Percentiles rank a stretch among this genome's conserved stretches.
phyloP scores from a whole-genome alignment of 53 echinoderm and acorn worm species.

The Echinometra lucunter region DNA sequence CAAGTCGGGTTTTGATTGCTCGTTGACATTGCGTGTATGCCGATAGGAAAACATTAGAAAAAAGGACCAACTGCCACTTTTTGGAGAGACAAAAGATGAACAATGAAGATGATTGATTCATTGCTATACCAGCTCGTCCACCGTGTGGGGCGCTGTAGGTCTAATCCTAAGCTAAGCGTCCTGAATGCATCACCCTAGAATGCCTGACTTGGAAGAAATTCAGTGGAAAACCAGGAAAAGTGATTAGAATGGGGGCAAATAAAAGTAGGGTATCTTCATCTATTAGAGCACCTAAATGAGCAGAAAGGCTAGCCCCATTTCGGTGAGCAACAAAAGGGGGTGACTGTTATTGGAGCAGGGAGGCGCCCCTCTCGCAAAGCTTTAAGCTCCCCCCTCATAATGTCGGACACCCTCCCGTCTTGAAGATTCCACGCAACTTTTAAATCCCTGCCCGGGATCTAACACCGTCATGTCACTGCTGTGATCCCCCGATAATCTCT shows the following conservation, averaged over 20 bases:
- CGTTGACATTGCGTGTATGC: constrained; percentile 67
- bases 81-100: constrained; percentile 43
- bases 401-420: constrained; percentile 54
- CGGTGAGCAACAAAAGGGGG: constrained; percentile 51
- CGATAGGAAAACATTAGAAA: constrained; percentile 62
- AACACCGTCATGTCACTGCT: constrained; percentile 41
- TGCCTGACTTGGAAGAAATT: neutral
- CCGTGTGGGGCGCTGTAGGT: constrained; percentile 5
- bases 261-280: neutral
- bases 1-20: constrained; percentile 62
- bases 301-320: constrained; percentile 3
- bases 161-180: neutral
- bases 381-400: constrained; percentile 10
- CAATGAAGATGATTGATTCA: constrained; percentile 66
- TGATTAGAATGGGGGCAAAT: neutral
- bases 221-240: neutral
- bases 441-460: constrained; percentile 56
- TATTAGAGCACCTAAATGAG: constrained; percentile 30
- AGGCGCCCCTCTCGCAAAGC: constrained; percentile 13
- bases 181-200: neutral
- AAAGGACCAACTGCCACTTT: neutral
- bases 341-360: neutral
- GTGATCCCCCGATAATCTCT: constrained; percentile 62
- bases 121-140: neutral
- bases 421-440: constrained; percentile 53